These are phyloP conservation scores for Gallinago paraguaiae DNA, from an alignment of 2,113 vertebrate species.

Conservation along the genomic window DNA sequence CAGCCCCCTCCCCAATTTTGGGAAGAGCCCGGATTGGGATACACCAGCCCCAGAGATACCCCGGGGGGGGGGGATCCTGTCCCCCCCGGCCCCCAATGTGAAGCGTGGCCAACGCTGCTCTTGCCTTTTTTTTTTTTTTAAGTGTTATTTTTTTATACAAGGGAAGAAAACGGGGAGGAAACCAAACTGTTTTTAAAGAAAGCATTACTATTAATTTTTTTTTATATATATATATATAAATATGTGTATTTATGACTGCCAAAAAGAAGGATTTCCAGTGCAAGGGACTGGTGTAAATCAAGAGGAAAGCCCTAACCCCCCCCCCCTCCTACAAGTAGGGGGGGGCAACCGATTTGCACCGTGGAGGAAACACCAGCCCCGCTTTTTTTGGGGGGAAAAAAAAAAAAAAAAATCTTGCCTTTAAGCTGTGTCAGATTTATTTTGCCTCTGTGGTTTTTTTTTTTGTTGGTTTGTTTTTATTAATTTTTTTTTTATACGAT, in stretches of 20 bases:
- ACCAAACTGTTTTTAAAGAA: background rate
- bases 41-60: background rate
- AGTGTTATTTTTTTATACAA: slow-evolving; percentile 44
- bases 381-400: background rate
- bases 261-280: background rate
- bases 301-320: background rate
- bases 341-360: background rate
- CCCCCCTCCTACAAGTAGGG: background rate
- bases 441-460: background rate
- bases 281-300: background rate
- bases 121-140: background rate
- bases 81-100: background rate
- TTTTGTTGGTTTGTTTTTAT: background rate
- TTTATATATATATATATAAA: no score
- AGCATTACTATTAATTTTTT: background rate
- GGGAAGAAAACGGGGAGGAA: background rate
- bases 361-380: background rate
- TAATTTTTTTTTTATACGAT: slow-evolving; percentile 64
- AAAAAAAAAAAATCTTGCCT: background rate
- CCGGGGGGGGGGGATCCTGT: background rate
- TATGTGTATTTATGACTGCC: slow-evolving; percentile 46
- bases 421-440: background rate
- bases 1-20: background rate
- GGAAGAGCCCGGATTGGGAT: background rate
- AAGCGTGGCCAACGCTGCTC: background rate